Percentiles rank a stretch among this genome's conserved stretches.
Conservation (phyloP, 2,888 invertebrate genomes). For the Torymus texanus region DNA sequence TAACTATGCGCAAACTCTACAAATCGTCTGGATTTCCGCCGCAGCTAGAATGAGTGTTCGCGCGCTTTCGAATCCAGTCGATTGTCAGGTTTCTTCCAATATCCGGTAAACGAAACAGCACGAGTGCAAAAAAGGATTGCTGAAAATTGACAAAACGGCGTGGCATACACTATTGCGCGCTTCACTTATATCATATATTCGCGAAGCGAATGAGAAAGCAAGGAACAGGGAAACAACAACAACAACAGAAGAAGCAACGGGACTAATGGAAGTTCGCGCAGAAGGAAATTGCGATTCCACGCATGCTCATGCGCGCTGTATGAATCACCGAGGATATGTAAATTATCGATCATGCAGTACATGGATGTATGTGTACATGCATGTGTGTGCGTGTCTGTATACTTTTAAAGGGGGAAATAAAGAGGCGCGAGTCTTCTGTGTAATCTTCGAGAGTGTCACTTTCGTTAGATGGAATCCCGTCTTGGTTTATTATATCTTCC, state of each 20-base stretch:
- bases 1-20: too few species aligned
- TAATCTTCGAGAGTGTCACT: too few species aligned
- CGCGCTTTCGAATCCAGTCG: conserved; percentile 22
- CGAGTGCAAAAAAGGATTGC: neutral
- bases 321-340: conserved; percentile 50
- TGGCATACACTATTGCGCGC: neutral
- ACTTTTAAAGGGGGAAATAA: too few species aligned
- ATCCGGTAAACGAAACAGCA: neutral
- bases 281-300: conserved; percentile 63
- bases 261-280: conserved; percentile 59
- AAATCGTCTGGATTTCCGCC: too few species aligned
- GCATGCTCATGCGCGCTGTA: conserved; percentile 38
- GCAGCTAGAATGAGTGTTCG: too few species aligned
- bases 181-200: neutral
- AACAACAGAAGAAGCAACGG: neutral
- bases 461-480: too few species aligned
- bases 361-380: neutral
- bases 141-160: conserved; percentile 13
- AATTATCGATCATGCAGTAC: conserved; percentile 1
- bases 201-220: neutral
- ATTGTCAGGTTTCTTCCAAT: conserved; percentile 33
- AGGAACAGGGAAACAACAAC: neutral
- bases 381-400: neutral
- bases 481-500: too few species aligned
- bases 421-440: too few species aligned